A percentile compares a stretch with the other conserved stretches of the same genome.
Evolutionary conservation across 2,797 vertebrate genomes (phyloP).

Genomic region (Prunella strophiata): DNA sequence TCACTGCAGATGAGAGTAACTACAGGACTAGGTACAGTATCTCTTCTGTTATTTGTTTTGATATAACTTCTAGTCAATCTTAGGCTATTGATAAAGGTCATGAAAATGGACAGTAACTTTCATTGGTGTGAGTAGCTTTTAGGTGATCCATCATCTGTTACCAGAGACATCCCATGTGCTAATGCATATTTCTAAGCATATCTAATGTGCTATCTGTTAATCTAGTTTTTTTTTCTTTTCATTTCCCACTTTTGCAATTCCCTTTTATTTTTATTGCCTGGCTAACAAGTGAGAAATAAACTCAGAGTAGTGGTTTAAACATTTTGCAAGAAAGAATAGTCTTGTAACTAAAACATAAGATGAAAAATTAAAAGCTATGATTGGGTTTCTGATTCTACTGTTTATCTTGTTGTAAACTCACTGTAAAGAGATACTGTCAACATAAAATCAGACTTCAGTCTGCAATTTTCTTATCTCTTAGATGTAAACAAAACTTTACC

Average conservation of each 20-base stretch:
- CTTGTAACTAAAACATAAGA: neutral
- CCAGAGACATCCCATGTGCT: neutral
- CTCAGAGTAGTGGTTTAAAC: neutral
- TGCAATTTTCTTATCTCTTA: slow-evolving; percentile 8
- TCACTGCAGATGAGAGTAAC: neutral
- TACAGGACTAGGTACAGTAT: neutral
- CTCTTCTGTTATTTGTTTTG: neutral
- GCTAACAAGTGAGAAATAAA: neutral
- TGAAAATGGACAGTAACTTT: neutral
- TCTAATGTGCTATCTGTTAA: neutral
- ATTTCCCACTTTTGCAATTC: slow-evolving; percentile 14
- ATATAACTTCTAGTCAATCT: neutral
- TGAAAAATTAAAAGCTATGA: neutral
- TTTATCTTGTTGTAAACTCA: neutral
- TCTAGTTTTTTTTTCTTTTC: neutral
- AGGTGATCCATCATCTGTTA: neutral
- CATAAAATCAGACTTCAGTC: neutral
- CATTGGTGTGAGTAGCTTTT: neutral
- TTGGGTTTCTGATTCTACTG: neutral
- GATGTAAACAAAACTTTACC: neutral
- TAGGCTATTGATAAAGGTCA: neutral
- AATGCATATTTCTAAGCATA: neutral
- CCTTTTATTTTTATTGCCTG: neutral
- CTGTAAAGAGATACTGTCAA: neutral
- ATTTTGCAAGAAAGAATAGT: neutral